phyloP scores from a whole-genome alignment of 2,797 vertebrate species.

The Lepidocolaptes lacrymiger region DNA sequence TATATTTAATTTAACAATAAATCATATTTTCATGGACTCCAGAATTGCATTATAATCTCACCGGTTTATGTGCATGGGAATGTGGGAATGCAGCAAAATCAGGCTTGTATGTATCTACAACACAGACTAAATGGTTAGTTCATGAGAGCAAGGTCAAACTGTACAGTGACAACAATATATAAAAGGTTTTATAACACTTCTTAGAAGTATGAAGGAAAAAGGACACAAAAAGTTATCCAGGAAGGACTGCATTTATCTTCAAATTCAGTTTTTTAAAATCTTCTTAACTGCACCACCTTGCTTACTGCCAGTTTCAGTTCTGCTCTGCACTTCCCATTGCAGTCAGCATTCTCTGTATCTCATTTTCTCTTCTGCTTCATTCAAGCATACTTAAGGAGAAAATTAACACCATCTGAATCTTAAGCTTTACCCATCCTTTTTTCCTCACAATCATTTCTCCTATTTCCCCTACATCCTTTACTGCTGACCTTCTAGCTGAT shows the following conservation, averaged over 20 bases:
- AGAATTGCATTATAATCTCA: slow-evolving; percentile 12
- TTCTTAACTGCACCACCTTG: slow-evolving; percentile 3
- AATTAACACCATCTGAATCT: slow-evolving; percentile 31
- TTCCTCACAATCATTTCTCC: not conserved
- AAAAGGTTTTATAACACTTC: slow-evolving; percentile 6
- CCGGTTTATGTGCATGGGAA: slow-evolving; percentile 12
- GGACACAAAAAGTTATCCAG: not conserved
- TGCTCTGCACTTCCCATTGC: not conserved
- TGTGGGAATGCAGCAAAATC: slow-evolving; percentile 43
- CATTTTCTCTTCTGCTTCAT: slow-evolving; percentile 33
- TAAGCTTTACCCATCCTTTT: not conserved
- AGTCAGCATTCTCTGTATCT: slow-evolving; percentile 26
- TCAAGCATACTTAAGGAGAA: slow-evolving; percentile 44
- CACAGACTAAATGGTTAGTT: slow-evolving; percentile 1
- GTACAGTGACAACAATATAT: not conserved
- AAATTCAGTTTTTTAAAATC: not conserved
- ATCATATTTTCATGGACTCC: slow-evolving; percentile 57
- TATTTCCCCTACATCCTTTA: slow-evolving; percentile 28
- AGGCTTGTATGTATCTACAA: not conserved
- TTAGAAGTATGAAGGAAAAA: not conserved
- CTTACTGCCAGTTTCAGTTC: slow-evolving; percentile 33
- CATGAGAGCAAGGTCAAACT: slow-evolving; percentile 21
- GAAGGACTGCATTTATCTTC: not conserved
- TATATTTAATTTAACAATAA: slow-evolving; percentile 64
- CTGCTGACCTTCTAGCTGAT: slow-evolving; percentile 14